Evolutionary conservation across 2,888 invertebrate species (phyloP), one percentile per base, ranked within the genome.

Genomic region (Drosophila vallismaia): DNA sequence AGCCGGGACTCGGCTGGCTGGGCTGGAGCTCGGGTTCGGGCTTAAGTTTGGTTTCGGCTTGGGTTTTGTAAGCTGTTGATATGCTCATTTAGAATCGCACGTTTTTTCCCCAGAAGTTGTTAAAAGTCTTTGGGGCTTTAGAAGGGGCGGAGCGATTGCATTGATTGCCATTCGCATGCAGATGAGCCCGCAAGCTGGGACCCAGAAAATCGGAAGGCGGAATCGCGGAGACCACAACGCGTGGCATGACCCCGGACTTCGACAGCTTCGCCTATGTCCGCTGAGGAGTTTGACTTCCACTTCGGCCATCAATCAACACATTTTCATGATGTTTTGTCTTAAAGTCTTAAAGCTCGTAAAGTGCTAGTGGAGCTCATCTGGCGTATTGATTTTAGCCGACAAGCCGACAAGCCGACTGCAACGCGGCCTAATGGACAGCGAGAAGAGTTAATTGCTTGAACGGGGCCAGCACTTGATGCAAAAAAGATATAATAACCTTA

Each of bases 51-150:
- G 44, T 42, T 54, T 50, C 40, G 49, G 53, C 48, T 66, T 55
- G 56, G 66, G 57, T 46, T 84, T 84, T 85, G 87, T 79, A 84
- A 82, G 83, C 87, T 83, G 84, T 82, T 82, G 88, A 88, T 85
- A 88, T 83, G 83, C 84, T 86, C 79, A 87, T 87, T 88, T 86
- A 87, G 87, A 77, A 84, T 81, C 81, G 87, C 86, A 87, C 88
- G 87, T 86, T 88, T 88, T 71, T 87, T 88, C 88, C 82, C 74
- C 75, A 82, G 88, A 87, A 88, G 78, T 88, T 86, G 86, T 86
- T 83, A 88, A 80, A 56, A 63, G 52, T 49, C 51, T 45, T 33
- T 42, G 40, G 50, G 62, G 44, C 14, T 4, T 48, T 33, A 54
- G 46, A 48, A 55, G 57, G 54, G 56, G 63, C 42, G 57, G 33